phyloP scores from a whole-genome alignment of 2,797 vertebrate species.

The Cuniculus paca region DNA sequence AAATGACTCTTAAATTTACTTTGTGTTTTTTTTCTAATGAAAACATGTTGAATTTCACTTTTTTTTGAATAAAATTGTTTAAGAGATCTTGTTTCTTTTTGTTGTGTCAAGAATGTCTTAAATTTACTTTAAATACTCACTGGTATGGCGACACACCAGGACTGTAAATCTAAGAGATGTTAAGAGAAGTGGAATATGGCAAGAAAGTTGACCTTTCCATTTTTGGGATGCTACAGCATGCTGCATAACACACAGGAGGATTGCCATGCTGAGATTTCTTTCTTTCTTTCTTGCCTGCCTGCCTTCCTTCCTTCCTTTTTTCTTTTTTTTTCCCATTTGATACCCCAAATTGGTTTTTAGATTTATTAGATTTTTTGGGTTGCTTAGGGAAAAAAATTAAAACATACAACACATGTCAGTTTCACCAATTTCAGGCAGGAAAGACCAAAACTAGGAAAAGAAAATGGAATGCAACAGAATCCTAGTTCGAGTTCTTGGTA shows the following conservation, averaged over 20 bases:
- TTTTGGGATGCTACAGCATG: background rate
- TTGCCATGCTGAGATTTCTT: background rate
- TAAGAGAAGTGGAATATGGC: background rate
- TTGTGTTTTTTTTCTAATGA: background rate
- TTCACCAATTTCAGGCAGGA: constrained; percentile 50
- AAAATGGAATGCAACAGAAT: background rate
- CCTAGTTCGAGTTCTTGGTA: background rate
- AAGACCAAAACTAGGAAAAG: constrained; percentile 10
- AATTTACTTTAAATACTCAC: constrained; percentile 42
- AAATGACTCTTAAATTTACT: background rate
- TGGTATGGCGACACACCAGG: background rate
- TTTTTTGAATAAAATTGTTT: too few relatives aligned
- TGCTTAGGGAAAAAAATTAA: background rate
- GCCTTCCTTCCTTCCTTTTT: too few relatives aligned
- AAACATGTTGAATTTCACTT: too few relatives aligned
- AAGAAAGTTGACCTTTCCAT: background rate
- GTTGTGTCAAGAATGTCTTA: background rate
- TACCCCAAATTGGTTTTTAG: background rate
- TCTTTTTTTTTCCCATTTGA: background rate
- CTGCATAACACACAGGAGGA: background rate
- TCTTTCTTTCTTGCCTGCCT: too few relatives aligned
- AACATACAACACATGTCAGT: background rate
- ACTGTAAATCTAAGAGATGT: background rate
- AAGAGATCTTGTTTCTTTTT: too few relatives aligned
- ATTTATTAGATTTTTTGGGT: background rate